Evolutionary conservation across 2,888 invertebrate genomes (phyloP), one percentile per base, ranked within the genome.

Genomic region (Amphiduros pacificus): DNA sequence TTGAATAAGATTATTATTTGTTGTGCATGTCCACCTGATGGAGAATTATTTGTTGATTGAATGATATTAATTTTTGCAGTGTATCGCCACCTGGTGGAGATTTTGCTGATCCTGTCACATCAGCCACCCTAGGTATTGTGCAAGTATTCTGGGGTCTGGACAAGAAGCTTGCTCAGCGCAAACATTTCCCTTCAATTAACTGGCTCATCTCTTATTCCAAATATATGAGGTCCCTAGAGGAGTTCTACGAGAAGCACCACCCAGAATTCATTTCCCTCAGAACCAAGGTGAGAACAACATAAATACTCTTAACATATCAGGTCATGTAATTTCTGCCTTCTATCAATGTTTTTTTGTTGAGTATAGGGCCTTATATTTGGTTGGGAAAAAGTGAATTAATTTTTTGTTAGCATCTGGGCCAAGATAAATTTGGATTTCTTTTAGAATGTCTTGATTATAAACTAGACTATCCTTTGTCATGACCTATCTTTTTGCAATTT

Each of bases 21-120:
- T 36, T 36, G 9, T 11, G 36, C 36, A 11, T 36, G 36, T 36
- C 36, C 36, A 11, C 9, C 17, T 36, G 9, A 36, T 11, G 36
- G 11, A 36, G 36, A 11, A 17, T 36, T 36, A 36, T 36, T 36
- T 36, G 36, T 36, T 9, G 17, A 36, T 36, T 36, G 17, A 36
- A 9, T 36, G 17, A 36, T 36, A 9, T 11, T 36, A 17, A 17
- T 36, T 36, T n/a, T 77, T 77, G 40, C 73, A 84, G 83, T 66
- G 98, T 99, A 67, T 99, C 98, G 1, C 99, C 98, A 51, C 99
- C 99, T 78, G 99, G 99, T 85, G 99, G 99, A 85, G 99, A 99
- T 86, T 99, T 99, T 89, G 97, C 99, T 22, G 99, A 99, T 88
- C 99, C 99, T 57, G 99, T 99, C 60, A 99, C 99, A 2, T 94